These are phyloP conservation scores for Ifrita kowaldi DNA, from an alignment of 2,113 vertebrate genomes.

Conservation along the genomic window DNA sequence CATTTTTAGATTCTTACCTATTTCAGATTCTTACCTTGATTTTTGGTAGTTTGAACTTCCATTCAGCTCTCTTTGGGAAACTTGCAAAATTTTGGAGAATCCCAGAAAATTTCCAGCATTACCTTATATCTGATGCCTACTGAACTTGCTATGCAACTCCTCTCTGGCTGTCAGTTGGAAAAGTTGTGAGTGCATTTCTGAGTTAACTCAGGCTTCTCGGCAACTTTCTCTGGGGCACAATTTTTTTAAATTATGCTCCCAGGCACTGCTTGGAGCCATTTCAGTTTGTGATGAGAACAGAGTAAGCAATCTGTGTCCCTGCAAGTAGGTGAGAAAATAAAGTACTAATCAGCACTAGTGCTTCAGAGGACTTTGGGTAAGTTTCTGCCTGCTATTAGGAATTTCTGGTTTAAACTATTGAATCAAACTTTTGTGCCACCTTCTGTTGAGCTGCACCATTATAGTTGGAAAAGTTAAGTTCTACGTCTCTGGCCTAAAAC, in stretches of 20 bases:
- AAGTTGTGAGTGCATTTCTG: not conserved
- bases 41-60: not conserved
- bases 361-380: not conserved
- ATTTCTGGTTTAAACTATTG: not conserved
- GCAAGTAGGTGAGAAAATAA: not conserved
- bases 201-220: not conserved
- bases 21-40: not conserved
- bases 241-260: slow-evolving; percentile 27
- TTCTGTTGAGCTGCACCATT: not conserved
- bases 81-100: not conserved
- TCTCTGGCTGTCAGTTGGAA: not conserved
- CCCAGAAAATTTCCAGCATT: not conserved
- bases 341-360: not conserved
- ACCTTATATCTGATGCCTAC: not conserved
- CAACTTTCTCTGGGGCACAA: slow-evolving; percentile 5
- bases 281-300: not conserved
- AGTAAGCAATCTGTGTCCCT: slow-evolving; percentile 11
- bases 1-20: not conserved
- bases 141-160: not conserved
- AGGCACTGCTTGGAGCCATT: slow-evolving; percentile 29
- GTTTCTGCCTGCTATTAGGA: not conserved
- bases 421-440: not conserved
- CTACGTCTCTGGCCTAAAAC: not conserved
- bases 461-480: not conserved
- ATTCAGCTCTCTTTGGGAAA: not conserved